These are phyloP conservation scores for Podarcis cretensis DNA, from an alignment of 2,113 vertebrate species.

Conservation along the genomic window DNA sequence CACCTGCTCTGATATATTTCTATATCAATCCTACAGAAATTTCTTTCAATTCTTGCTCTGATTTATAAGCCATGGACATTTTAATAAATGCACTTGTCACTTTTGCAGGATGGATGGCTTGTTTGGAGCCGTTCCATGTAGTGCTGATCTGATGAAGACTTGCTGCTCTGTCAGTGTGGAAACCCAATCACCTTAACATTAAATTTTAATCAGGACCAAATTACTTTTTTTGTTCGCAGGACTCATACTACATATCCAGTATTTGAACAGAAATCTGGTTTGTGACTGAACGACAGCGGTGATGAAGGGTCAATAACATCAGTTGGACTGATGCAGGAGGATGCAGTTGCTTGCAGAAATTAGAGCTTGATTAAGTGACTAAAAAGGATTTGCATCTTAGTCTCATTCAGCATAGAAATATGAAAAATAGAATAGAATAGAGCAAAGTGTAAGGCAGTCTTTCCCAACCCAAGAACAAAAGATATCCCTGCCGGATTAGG, in stretches of 20 bases:
- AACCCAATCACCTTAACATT: conserved; percentile 22
- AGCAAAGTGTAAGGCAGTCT: not conserved
- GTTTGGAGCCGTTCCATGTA: conserved; percentile 17
- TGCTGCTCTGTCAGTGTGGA: conserved; percentile 13
- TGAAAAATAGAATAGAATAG: not conserved
- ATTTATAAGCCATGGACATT: conserved; percentile 39
- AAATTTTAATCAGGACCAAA: conserved; percentile 44
- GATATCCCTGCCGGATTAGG: not conserved
- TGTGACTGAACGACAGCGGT: not conserved
- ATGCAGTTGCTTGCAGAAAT: not conserved
- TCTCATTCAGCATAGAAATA: not conserved
- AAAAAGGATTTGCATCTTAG: conserved; percentile 47
- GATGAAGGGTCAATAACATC: not conserved
- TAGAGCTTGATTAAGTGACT: conserved; percentile 28
- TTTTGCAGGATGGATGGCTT: conserved; percentile 25
- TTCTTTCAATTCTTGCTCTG: conserved; percentile 41
- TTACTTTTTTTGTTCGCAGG: conserved; percentile 19
- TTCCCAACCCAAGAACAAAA: not conserved
- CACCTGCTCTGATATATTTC: conserved; percentile 46
- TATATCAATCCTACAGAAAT: conserved; percentile 32
- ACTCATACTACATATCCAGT: not conserved
- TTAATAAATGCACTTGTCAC: conserved; percentile 56
- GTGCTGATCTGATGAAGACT: conserved; percentile 26
- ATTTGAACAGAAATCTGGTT: conserved; percentile 27
- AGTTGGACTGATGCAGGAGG: not conserved